phyloP scores from a whole-genome alignment of 2,797 vertebrate genomes.

The Tenualosa thibaudeaui region DNA sequence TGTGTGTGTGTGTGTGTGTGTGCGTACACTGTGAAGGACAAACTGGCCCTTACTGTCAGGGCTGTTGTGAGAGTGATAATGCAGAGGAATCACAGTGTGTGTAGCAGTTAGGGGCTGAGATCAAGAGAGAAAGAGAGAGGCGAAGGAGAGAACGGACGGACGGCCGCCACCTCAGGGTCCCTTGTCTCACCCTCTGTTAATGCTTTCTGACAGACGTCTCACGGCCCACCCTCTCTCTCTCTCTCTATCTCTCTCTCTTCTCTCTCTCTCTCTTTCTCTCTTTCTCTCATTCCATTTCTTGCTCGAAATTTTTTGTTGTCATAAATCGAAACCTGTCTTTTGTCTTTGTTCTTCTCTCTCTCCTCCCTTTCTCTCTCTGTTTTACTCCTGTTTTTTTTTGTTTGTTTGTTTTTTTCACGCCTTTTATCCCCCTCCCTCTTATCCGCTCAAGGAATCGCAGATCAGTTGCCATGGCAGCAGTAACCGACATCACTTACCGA shows the following conservation, averaged over 20 bases:
- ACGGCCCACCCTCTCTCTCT: slow-evolving; percentile 51
- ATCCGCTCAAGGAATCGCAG: slow-evolving; percentile 59
- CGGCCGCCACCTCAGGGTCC: slow-evolving; percentile 66
- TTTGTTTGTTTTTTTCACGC: background rate
- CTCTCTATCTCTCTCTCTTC: slow-evolving; percentile 35
- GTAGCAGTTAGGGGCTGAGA: slow-evolving; percentile 35
- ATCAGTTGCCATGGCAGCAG: slow-evolving; percentile 81
- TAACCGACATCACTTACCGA: slow-evolving; percentile 74
- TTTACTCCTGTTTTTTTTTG: background rate
- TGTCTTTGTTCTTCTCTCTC: slow-evolving; percentile 37
- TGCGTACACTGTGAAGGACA: slow-evolving; percentile 27
- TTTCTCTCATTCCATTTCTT: background rate
- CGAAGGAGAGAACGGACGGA: slow-evolving; percentile 24
- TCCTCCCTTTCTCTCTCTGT: slow-evolving; percentile 28
- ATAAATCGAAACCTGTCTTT: background rate
- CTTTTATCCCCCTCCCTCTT: slow-evolving; percentile 31
- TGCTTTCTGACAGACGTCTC: slow-evolving; percentile 69
- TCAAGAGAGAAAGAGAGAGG: background rate
- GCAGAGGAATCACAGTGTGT: slow-evolving; percentile 37
- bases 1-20: slow-evolving; percentile 23
- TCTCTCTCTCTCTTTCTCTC: slow-evolving; percentile 21
- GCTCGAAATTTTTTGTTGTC: background rate
- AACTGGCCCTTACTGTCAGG: slow-evolving; percentile 26
- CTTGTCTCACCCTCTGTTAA: slow-evolving; percentile 59
- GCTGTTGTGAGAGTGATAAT: slow-evolving; percentile 16